A percentile compares a stretch with the other conserved stretches of the same genome.
Evolutionary conservation across 1,140 invertebrate species (phyloP).

Genomic region (Lasaia peninsularis): DNA sequence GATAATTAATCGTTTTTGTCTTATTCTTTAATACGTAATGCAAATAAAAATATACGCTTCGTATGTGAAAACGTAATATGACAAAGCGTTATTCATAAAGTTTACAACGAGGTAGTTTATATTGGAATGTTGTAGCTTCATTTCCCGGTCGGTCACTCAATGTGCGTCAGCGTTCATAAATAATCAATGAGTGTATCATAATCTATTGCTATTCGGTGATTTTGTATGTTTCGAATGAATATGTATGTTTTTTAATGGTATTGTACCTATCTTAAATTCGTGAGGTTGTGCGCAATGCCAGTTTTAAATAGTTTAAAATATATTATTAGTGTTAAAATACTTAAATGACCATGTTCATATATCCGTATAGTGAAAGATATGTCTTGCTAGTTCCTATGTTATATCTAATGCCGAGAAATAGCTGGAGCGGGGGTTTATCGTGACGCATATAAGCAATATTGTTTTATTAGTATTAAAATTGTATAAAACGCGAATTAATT

Average conservation of each 20-base stretch:
- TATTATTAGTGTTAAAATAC: constrained; percentile 38
- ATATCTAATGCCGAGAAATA: constrained; percentile 15
- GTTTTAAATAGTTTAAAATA: constrained; percentile 39
- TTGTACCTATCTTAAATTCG: constrained; percentile 56
- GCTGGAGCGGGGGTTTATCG: not conserved
- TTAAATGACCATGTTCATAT: constrained; percentile 34
- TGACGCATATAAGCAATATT: too few relatives aligned
- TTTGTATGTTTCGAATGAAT: constrained; percentile 47
- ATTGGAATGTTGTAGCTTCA: not conserved
- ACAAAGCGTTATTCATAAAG: too few relatives aligned
- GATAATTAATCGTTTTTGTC: too few relatives aligned
- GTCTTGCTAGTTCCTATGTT: constrained; percentile 49
- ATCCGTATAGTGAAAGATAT: constrained; percentile 29
- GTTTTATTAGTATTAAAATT: too few relatives aligned
- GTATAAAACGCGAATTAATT: too few relatives aligned
- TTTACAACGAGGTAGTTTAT: not conserved
- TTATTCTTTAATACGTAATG: too few relatives aligned
- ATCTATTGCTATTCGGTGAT: constrained; percentile 40
- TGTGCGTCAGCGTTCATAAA: constrained; percentile 35
- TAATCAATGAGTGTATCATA: constrained; percentile 65
- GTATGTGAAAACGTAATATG: too few relatives aligned
- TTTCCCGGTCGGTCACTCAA: not conserved
- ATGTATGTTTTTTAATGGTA: constrained; percentile 57
- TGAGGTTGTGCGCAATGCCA: constrained; percentile 56
- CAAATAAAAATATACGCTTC: too few relatives aligned